Conservation (phyloP, 2,113 vertebrate genomes). For the Pachyramphus minor region DNA sequence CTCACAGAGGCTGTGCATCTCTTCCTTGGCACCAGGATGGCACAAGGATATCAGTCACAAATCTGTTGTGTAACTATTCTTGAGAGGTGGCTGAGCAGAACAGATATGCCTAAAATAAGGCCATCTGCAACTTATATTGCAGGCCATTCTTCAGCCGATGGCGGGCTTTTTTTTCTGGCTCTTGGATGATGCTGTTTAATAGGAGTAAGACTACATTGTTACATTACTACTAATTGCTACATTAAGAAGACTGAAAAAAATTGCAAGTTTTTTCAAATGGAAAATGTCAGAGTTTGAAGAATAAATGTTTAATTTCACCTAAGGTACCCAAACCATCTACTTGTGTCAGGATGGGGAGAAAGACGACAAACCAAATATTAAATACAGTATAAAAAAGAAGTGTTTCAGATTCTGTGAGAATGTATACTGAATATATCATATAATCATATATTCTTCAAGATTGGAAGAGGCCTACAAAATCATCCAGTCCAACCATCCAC, state of each 20-base stretch:
- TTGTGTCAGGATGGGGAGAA: rapidly evolving
- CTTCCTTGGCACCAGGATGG: neutral
- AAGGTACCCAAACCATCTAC: neutral
- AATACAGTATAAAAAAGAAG: neutral
- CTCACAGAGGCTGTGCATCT: neutral
- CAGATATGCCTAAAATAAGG: neutral
- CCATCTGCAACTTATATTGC: neutral
- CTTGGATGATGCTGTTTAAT: neutral
- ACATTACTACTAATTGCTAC: neutral
- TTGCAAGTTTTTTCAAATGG: neutral
- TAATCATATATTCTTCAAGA: neutral
- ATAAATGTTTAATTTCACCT: neutral
- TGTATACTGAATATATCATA: neutral
- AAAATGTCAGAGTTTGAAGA: neutral
- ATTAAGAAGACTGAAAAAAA: neutral
- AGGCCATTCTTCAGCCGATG: neutral
- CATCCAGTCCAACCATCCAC: neutral
- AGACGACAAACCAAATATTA: neutral
- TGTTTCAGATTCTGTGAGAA: neutral
- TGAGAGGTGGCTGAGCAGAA: neutral
- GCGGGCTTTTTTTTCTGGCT: neutral
- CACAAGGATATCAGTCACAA: neutral
- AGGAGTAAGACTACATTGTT: neutral
- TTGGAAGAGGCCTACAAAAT: neutral
- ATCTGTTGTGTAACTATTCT: neutral